phyloP scores from a whole-genome alignment of 2,113 vertebrate genomes.

The Seriola quinqueradiata region DNA sequence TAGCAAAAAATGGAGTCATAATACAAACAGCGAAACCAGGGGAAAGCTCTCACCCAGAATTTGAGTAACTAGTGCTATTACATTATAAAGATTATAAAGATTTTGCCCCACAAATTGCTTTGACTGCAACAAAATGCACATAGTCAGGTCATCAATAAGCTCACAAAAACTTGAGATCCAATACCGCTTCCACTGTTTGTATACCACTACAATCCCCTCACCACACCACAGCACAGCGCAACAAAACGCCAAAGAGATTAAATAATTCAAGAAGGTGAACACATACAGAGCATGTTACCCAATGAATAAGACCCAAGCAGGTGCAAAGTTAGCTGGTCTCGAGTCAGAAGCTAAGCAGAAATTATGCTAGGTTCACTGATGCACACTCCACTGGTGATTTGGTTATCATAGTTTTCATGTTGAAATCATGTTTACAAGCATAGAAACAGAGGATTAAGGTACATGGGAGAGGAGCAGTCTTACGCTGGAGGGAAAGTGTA shows the following conservation, averaged over 20 bases:
- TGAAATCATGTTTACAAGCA: conserved; percentile 39
- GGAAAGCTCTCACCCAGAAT: not conserved
- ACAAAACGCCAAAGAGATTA: not conserved
- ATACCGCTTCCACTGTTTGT: not conserved
- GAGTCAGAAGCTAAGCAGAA: conserved; percentile 5
- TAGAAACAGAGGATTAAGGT: conserved; percentile 26
- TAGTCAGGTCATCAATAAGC: not conserved
- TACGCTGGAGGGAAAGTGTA: conserved; percentile 9
- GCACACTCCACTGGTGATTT: not conserved
- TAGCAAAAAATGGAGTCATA: conserved; percentile 26
- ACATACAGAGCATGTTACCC: conserved; percentile 10
- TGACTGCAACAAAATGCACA: not conserved
- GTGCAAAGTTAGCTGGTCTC: not conserved
- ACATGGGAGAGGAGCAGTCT: not conserved
- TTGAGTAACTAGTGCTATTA: not conserved
- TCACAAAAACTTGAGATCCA: not conserved
- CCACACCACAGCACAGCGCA: not conserved
- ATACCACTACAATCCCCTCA: not conserved
- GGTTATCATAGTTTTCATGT: conserved; percentile 30
- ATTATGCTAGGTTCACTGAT: not conserved
- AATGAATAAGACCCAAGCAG: not conserved
- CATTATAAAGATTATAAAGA: not conserved
- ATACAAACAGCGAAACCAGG: not conserved
- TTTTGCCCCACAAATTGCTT: not conserved
- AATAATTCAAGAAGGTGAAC: conserved; percentile 41